Evolutionary conservation across 2,888 invertebrate genomes (phyloP), one percentile per base, ranked within the genome.

Genomic region (Andrena chrysosceles): DNA sequence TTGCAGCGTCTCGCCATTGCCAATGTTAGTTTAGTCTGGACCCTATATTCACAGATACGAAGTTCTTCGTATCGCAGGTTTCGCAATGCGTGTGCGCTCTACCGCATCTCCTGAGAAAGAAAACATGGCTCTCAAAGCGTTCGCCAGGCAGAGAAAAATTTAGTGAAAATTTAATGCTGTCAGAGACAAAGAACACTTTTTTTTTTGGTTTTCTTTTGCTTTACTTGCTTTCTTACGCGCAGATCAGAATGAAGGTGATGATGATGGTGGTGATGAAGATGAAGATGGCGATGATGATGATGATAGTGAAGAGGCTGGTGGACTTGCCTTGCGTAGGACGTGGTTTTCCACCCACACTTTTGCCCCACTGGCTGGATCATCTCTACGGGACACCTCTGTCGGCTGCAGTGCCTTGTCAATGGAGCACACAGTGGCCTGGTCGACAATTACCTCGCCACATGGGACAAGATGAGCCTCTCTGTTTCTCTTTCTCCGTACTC

Each of bases 51-150:
- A 69, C 68, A 70, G 59, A 86, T 73, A 71, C 54, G 59, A 68
- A 26, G 54, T 73, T 85, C 80, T 74, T 81, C 81, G 67, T 49
- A 83, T 68, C 42, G 78, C 70, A 80, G 85, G 49, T 73, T 71
- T 77, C 49, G 23, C 68, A 77, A 70, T 63, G 68, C 56, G 80
- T 62, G 75, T 33, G 71, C 70, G 80, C 81, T 84, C 69, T 77
- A 72, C 84, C 73, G 85, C 84, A 83, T 83, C 84, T 87, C 89
- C 90, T 91, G 87, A 88, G 89, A 87, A 91, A 91, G 85, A 90
- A 88, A 89, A 90, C 75, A 90, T 85, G 85, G 79, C 82, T 89
- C 89, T 90, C 85, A 89, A 87, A 86, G 79, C 76, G 77, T 77
- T 87, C 83, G 71, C 23, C 29, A 68, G 49, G 42, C 26, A 76